Conservation (phyloP, 2,888 invertebrate species). For the Netelia inedita region DNA sequence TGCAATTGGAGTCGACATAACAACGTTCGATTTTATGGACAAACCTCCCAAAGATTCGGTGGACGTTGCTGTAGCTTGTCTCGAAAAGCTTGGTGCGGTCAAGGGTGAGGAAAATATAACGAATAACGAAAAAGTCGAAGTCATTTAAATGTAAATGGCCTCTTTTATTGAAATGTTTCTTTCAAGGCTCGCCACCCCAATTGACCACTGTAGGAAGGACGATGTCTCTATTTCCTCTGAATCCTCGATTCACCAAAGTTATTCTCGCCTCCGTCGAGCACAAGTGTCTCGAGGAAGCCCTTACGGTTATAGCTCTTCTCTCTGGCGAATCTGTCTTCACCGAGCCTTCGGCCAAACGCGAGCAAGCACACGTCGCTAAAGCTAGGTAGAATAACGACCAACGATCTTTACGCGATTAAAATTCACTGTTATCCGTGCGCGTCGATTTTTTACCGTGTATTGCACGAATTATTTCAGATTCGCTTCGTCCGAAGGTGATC, state of each 20-base stretch:
- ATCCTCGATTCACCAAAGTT: conserved; percentile 95
- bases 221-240: conserved; percentile 96
- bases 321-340: conserved; percentile 95
- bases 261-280: conserved; percentile 92
- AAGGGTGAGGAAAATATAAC: conserved; percentile 75
- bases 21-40: conserved; percentile 96
- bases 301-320: conserved; percentile 94
- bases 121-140: neutral
- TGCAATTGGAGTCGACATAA: conserved; percentile 93
- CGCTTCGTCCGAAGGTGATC: conserved; percentile 95
- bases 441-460: neutral
- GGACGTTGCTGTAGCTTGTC: conserved; percentile 88
- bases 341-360: conserved; percentile 90
- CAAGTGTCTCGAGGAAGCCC: conserved; percentile 92
- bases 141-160: too few species aligned
- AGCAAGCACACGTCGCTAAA: conserved; percentile 90
- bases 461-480: conserved; percentile 87
- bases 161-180: neutral
- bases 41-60: conserved; percentile 92
- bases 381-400: conserved; percentile 83
- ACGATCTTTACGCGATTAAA: neutral
- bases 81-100: conserved; percentile 88
- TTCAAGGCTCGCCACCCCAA: conserved; percentile 86
- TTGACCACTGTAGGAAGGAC: conserved; percentile 92
- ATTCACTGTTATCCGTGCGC: neutral